Conservation (phyloP, 2,113 vertebrate genomes). For the Rhinopomastus cyanomelas region DNA sequence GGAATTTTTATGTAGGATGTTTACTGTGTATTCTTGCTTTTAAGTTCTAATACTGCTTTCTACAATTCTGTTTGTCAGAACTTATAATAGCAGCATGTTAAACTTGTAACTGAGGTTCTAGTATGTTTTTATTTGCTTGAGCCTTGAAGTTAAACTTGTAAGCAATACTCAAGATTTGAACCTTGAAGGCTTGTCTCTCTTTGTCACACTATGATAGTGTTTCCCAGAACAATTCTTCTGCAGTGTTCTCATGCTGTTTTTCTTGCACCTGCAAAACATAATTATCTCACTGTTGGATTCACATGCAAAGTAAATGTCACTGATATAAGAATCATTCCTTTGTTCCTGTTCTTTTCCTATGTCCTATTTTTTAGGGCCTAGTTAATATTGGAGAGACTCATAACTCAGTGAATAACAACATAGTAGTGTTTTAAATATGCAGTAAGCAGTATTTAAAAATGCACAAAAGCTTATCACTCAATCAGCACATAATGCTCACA, state of each 20-base stretch:
- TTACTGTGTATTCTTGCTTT: too few relatives aligned
- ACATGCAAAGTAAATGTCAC: not conserved
- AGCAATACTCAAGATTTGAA: too few relatives aligned
- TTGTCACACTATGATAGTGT: not conserved
- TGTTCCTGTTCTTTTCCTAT: not conserved
- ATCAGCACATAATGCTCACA: not conserved
- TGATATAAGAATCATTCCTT: not conserved
- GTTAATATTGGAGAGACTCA: not conserved
- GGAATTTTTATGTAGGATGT: too few relatives aligned
- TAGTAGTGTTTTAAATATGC: not conserved
- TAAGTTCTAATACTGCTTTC: too few relatives aligned
- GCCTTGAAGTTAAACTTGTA: too few relatives aligned
- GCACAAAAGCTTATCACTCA: not conserved
- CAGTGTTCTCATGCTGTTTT: not conserved
- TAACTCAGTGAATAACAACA: not conserved
- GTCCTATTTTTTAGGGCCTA: not conserved
- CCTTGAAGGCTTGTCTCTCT: too few relatives aligned
- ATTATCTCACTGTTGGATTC: not conserved
- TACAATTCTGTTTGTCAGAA: too few relatives aligned
- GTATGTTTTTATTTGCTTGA: too few relatives aligned
- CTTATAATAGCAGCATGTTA: too few relatives aligned
- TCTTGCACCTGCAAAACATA: not conserved
- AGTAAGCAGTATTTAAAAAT: not conserved
- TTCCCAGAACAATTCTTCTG: not conserved
- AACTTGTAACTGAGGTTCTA: too few relatives aligned